Base-by-base conservation (phyloP, 2,113 vertebrate genomes). In the Irena cyanogastra region DNA sequence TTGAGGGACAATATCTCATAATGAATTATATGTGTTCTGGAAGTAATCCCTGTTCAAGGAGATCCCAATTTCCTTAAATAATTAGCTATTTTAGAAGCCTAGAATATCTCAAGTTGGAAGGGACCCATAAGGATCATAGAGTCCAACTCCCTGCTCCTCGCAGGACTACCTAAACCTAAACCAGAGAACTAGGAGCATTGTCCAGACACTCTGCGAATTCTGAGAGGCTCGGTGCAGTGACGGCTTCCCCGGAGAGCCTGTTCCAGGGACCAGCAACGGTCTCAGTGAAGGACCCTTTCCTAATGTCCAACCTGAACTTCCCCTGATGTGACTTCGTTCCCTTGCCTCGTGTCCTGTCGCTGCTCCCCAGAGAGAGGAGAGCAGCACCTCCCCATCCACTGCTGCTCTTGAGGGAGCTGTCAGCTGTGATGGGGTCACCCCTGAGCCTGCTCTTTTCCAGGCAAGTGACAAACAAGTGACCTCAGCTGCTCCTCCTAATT, bases 281-380 rank as follows among this genome's bases (percentile, higher is more conserved):
- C 21, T 39, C 66, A 16, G 7, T 23, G 49, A 84, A 64, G 39
- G 75, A 56, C 4, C 11, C 66, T 41, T 82, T 65, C 54, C 45
- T 64, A 16, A 33, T 31, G 20, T 56, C 45, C 41, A 77, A 1
- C 7, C 26, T 64, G 64, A 81, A 21, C 53, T 50, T 59, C 10
- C 16, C 22, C 47, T 56, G 23, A 26, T 8, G 13, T 28, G 52
- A 26, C 31, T 63, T 87, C n/a, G 20, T 66, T 94, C 53, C 9
- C 3, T 26, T 71, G 30, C n/a, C 21, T 53, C 2, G 0, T 44
- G 16, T 63, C 19, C 31, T 66, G 3, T 30, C 0, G 0, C 60
- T 63, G 63, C 61, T 66, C 47, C 61, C 7, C 42, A 53, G 41
- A 45, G 18, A 77, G 41, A 77, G 33, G 37, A 64, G 33, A 61